Evolutionary conservation across 2,113 vertebrate species (phyloP), one percentile per base, ranked within the genome.

Genomic region (Fulica atra): DNA sequence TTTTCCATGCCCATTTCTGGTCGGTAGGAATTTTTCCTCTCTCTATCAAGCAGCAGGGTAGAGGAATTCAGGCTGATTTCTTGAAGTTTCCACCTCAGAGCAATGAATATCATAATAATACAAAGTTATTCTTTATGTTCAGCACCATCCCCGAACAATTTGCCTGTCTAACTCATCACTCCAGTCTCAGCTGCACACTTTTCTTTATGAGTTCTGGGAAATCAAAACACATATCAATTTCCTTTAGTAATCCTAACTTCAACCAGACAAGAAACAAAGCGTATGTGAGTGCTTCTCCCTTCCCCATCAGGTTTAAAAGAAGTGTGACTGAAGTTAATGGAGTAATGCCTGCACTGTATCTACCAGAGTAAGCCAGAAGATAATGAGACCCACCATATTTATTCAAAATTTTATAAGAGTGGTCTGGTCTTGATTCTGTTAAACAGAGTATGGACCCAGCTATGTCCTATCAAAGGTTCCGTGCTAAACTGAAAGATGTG

Each of bases 151-250:
- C 36, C 1, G 2, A 63, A 50, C 0, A 2, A 77, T 66, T 63
- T 46, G 24, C 42, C 66, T 86, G 36, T 78, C 35, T 53, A 83
- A 70, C 50, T 81, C 70, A 61, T 84, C 31, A 69, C 0, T 0
- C n/a, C 4, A 1, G 24, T 77, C 25, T 71, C 84, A 84, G 80
- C 54, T 66, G 31, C 7, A 68, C 2, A 1, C 19, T 93, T 64
- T 35, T 56, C 94, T 93, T 87, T 54, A 70, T 73, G 59, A 66
- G 40, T 83, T 93, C 88, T 88, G 68, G 69, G 73, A 93, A 94
- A 87, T 71, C 28, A 68, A 74, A 84, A 42, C 36, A 73, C 61
- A 69, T 86, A 66, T 5, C 25, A 63, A 66, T 94, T 87, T 83
- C 4, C 25, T 61, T 87, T 51, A 64, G 15, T n/a, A 44, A 50